Conservation (phyloP, 1,140 invertebrate species). For the Xylocopa sonorina region DNA sequence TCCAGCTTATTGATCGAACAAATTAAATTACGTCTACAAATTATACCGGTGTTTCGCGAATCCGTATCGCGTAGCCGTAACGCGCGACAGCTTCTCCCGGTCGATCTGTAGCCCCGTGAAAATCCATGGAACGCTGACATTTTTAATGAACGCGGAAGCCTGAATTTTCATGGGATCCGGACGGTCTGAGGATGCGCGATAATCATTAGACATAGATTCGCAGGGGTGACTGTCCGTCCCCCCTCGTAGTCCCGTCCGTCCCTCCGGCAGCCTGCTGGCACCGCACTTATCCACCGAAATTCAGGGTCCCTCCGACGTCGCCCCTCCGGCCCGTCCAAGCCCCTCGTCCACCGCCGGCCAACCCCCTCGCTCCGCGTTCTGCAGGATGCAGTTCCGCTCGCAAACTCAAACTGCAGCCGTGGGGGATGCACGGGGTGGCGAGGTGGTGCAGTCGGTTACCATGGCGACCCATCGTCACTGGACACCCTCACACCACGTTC, state of each 20-base stretch:
- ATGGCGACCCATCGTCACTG: conserved; percentile 81
- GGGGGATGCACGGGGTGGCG: conserved; percentile 74
- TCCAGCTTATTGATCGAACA: too few species aligned
- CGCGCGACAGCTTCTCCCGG: too few species aligned
- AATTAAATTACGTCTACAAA: not conserved
- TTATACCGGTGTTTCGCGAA: not conserved
- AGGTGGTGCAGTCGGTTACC: conserved; percentile 81
- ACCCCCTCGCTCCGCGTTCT: conserved; percentile 43
- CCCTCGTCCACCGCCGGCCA: not conserved
- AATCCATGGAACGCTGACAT: conserved; percentile 46
- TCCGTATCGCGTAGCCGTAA: not conserved
- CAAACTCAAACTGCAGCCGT: conserved; percentile 79
- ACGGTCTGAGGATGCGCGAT: conserved; percentile 61
- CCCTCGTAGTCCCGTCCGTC: conserved; percentile 47
- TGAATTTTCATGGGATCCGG: conserved; percentile 53
- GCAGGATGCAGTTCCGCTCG: conserved; percentile 73
- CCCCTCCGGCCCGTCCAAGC: conserved; percentile 5
- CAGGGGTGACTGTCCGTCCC: conserved; percentile 70
- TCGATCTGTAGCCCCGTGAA: not conserved
- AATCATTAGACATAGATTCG: conserved; percentile 74
- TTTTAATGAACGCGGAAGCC: conserved; percentile 64
- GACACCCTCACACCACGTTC: conserved; percentile 76
- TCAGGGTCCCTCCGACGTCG: conserved; percentile 64
- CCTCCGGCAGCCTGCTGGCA: conserved; percentile 39
- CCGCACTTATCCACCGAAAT: conserved; percentile 71